Evolutionary conservation across 2,888 invertebrate genomes (phyloP).

Genomic region (Carpatolechia fugitivella): DNA sequence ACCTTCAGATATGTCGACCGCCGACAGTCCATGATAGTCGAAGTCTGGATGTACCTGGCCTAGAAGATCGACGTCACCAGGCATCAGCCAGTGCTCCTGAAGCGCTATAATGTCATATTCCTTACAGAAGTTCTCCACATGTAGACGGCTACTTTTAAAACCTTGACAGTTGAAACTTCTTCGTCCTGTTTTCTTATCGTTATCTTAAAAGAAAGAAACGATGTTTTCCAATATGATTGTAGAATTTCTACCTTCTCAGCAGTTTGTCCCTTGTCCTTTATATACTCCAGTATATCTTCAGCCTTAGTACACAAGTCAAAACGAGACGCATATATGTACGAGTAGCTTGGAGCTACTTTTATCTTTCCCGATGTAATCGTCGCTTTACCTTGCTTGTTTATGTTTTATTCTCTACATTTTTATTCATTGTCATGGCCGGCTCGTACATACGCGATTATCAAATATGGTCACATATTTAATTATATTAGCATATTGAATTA

Average conservation of each 20-base stretch:
- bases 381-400: background rate
- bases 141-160: conserved; percentile 7
- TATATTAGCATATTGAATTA: too few relatives aligned
- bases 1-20: background rate
- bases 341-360: too few relatives aligned
- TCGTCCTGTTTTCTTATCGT: background rate
- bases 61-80: background rate
- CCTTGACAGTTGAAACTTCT: conserved; percentile 14
- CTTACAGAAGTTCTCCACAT: background rate
- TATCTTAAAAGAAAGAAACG: background rate
- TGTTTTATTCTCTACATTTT: background rate
- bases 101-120: background rate
- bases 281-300: background rate
- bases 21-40: background rate
- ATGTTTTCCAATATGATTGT: background rate
- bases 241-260: background rate
- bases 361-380: too few relatives aligned
- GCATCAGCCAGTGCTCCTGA: conserved; percentile 15
- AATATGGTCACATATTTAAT: too few relatives aligned
- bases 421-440: too few relatives aligned
- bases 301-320: too few relatives aligned
- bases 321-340: too few relatives aligned
- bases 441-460: too few relatives aligned
- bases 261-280: background rate
- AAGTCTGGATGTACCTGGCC: background rate